A percentile compares a stretch with the other conserved stretches of the same genome.
phyloP scores from a whole-genome alignment of 2,113 vertebrate genomes.

The Hepsetus odoe region DNA sequence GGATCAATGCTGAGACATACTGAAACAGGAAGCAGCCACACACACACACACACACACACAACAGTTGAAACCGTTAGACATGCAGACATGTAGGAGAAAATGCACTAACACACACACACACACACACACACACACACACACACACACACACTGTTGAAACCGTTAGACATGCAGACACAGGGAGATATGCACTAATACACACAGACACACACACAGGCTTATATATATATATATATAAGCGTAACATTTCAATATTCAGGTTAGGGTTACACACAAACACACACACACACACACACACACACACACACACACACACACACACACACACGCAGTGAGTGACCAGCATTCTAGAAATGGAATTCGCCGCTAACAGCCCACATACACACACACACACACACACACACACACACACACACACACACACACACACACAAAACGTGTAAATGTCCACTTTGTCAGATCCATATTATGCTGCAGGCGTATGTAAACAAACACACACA shows the following conservation, averaged over 20 bases:
- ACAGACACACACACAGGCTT: no score
- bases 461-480: constrained; percentile 25
- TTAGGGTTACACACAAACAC: constrained; percentile 12
- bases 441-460: constrained; percentile 19
- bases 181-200: no score
- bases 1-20: constrained; percentile 49
- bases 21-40: constrained; percentile 48
- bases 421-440: constrained; percentile 43
- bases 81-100: no score
- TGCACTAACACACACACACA: constrained; percentile 15
- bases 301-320: neutral
- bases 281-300: constrained; percentile 10
- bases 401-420: neutral
- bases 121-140: constrained; percentile 5
- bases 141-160: constrained; percentile 1
- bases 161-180: no score
- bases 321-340: neutral
- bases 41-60: no score
- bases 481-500: constrained; percentile 11
- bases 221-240: no score
- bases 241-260: no score
- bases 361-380: constrained; percentile 7
- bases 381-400: constrained; percentile 16
- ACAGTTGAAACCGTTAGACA: neutral
- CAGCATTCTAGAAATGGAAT: no score